Evolutionary conservation across 1,140 invertebrate species (phyloP).

Genomic region (Parapsyche elsis): DNA sequence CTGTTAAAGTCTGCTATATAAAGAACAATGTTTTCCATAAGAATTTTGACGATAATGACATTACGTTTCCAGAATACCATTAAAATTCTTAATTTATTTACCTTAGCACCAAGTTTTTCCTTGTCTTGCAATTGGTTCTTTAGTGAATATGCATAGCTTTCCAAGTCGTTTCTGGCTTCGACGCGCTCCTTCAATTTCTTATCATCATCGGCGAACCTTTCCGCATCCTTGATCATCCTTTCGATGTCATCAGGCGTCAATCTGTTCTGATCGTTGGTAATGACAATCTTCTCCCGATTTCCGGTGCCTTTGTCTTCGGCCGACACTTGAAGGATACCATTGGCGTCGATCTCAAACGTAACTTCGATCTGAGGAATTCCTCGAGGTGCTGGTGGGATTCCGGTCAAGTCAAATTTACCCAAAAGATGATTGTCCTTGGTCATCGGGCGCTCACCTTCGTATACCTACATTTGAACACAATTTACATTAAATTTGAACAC

Average conservation of each 20-base stretch:
- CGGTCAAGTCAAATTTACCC: slow-evolving; percentile 98
- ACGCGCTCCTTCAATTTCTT: slow-evolving; percentile 97
- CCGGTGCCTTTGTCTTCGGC: slow-evolving; percentile 99
- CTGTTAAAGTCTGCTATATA: slow-evolving; percentile 35
- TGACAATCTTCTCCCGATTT: slow-evolving; percentile 98
- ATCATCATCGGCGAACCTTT: slow-evolving; percentile 98
- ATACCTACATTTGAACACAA: slow-evolving; percentile 69
- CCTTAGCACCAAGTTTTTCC: slow-evolving; percentile 96
- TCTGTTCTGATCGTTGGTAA: slow-evolving; percentile 98
- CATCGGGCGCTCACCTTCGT: slow-evolving; percentile 98
- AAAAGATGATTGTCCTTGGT: slow-evolving; percentile 99
- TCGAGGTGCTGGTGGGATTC: slow-evolving; percentile 96
- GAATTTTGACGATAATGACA: background rate
- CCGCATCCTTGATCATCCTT: slow-evolving; percentile 98
- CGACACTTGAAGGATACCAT: slow-evolving; percentile 96
- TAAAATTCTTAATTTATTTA: slow-evolving; percentile 59
- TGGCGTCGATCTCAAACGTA: slow-evolving; percentile 99
- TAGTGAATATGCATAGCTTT: slow-evolving; percentile 97
- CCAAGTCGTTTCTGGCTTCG: slow-evolving; percentile 94
- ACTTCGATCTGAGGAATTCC: slow-evolving; percentile 99
- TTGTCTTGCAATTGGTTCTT: slow-evolving; percentile 98
- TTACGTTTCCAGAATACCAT: background rate
- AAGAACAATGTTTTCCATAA: slow-evolving; percentile 17
- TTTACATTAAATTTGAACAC: too few relatives aligned
- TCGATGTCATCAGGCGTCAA: slow-evolving; percentile 98